These are phyloP conservation scores for Tragelaphus eurycerus DNA, from an alignment of 2,797 vertebrate species.

Conservation along the genomic window DNA sequence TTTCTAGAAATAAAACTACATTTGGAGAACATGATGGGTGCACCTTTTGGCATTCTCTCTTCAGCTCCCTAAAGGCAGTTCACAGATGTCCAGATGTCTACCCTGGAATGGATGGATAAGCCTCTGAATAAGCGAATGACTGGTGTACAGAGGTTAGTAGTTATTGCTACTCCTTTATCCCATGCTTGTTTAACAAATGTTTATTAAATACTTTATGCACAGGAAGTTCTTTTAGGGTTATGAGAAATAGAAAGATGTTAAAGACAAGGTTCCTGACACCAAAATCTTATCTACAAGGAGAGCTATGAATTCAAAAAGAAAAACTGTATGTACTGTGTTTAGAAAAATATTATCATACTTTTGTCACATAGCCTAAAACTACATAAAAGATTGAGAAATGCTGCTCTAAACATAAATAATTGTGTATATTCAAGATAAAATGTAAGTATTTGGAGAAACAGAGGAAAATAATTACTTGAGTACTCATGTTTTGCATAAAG, in stretches of 20 bases:
- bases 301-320: not conserved
- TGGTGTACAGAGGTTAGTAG: not conserved
- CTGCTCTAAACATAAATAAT: not conserved
- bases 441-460: constrained; percentile 10
- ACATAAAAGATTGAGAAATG: not conserved
- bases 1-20: not conserved
- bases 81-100: not conserved
- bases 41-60: not conserved
- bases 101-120: not conserved
- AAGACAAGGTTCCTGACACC: not conserved
- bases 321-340: not conserved
- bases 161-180: not conserved
- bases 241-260: not conserved
- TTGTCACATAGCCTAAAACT: not conserved
- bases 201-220: not conserved
- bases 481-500: not conserved
- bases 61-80: not conserved
- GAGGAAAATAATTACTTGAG: not conserved
- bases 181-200: not conserved
- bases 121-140: not conserved
- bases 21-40: not conserved
- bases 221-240: not conserved
- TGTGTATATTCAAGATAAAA: constrained; percentile 17
- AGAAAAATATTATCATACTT: not conserved
- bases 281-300: not conserved